Base-by-base conservation (phyloP, 1,140 invertebrate genomes). In the silkworm (Bombyx mori) region DNA sequence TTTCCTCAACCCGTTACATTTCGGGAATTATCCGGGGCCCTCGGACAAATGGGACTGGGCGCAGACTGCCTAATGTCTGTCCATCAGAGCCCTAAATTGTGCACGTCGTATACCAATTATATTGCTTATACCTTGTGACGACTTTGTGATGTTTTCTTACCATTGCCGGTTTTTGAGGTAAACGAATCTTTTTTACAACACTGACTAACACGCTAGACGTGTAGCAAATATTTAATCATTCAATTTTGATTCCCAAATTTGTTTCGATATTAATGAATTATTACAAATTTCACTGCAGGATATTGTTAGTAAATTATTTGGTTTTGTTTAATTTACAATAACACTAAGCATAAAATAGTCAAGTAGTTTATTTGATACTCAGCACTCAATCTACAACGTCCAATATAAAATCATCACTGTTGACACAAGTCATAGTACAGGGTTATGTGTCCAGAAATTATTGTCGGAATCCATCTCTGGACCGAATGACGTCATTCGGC, bases 31-130 rank as follows among this genome's bases (percentile, higher is more conserved):
- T 35, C 26, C 77, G 56, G 66, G 68, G 63, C 72, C 75, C 76
- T 71, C 68, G 47, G 69, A 75, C 75, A 84, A 84, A 80, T 80
- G 79, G 76, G 74, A 75, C 58, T 48, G 54, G 73, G 65, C 55
- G 71, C 78, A 85, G 82, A 85, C 82, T 72, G 73, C 72, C 74
- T 85, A 85, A 85, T 85, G 82, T 79, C 66, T 65, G 65, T 72
- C 82, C 79, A 85, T 85, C 82, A 82, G 77, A 63, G 64, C 74
- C 74, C 75, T 80, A 85, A 85, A 85, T 82, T 79, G 79, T 71
- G 75, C 71, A 80, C 75, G 78, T 82, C 79, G 82, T 68, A 73
- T 69, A 68, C 66, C 77, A 75, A 82, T 85, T 74, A 74, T 65
- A 63, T 58, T 56, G 61, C 58, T 44, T 12, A 55, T 54, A 58